Evolutionary conservation across 2,797 vertebrate species (phyloP), one percentile per base, ranked within the genome.

Genomic region (Notolabrus celidotus): DNA sequence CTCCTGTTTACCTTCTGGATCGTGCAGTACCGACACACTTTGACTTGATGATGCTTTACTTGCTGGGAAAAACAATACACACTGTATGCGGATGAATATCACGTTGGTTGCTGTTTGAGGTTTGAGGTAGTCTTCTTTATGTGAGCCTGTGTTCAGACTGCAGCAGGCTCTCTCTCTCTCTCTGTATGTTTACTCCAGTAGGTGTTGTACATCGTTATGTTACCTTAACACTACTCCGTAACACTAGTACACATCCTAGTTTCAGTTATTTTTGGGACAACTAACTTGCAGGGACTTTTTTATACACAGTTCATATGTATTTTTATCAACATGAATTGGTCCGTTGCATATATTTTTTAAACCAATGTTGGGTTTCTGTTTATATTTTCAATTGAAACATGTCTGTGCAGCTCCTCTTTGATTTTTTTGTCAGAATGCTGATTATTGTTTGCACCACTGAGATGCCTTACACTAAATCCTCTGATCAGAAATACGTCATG

Each of bases 301-400:
- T 87, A 71, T 83, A 34, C 31, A 53, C 50, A 59, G 27, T 51
- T 80, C 31, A 58, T 34, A 1, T 67, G 38, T 82, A 42, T 86
- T 84, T 78, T 63, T 77, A 66, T 71, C 63, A 46, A 55, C 59
- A 64, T 47, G 56, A 74, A 74, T 76, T 57, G 38, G 46, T 78
- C 42, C 10, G 5, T 57, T 75, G 31, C 34, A 47, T 65, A 15
- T 65, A 75, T 83, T 47, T 80, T 55, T 50, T 65, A 33, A 79
- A 64, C n/a, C 27, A 51, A 45, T 54, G 43, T 74, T 64, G 59
- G 82, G 39, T 67, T 77, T 80, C 46, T 73, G 55, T 80, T 82
- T 74, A 41, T 54, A 51, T 71, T 76, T 56, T 36, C 55, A 15
- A 11, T 39, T 43, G 27, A 62, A 76, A 74, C 14, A 6, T 7